These are phyloP conservation scores for Tricholauxania praeusta DNA, from an alignment of 2,888 invertebrate species.

Conservation along the genomic window DNA sequence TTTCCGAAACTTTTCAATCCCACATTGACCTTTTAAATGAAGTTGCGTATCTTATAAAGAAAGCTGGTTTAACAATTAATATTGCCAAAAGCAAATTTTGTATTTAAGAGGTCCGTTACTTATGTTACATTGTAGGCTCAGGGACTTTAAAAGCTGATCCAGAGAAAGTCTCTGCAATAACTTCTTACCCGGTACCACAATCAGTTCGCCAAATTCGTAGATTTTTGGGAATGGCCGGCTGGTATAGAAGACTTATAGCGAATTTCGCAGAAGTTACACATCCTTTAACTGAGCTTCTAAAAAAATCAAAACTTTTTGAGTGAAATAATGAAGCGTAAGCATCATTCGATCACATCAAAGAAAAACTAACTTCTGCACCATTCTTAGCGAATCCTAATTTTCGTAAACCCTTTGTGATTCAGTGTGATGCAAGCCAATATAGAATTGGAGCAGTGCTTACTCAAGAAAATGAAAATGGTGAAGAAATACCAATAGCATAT, in stretches of 20 bases:
- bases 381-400: slow-evolving; percentile 33
- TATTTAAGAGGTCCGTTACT: slow-evolving; percentile 36
- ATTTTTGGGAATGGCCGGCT: too few species aligned
- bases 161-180: slow-evolving; percentile 30
- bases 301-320: too few species aligned
- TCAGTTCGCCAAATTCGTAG: too few species aligned
- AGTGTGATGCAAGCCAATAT: slow-evolving; percentile 13
- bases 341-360: slow-evolving; percentile 27
- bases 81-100: slow-evolving; percentile 38
- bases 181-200: too few species aligned
- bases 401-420: slow-evolving; percentile 26
- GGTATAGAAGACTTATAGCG: too few species aligned
- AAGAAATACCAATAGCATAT: slow-evolving; percentile 8
- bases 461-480: background rate
- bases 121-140: slow-evolving; percentile 32
- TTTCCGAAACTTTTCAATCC: too few species aligned
- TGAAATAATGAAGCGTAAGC: slow-evolving; percentile 18
- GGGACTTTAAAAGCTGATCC: slow-evolving; percentile 37
- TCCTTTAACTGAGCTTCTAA: too few species aligned
- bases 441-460: background rate
- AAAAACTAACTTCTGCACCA: slow-evolving; percentile 26
- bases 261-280: too few species aligned
- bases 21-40: too few species aligned
- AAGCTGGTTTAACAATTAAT: too few species aligned
- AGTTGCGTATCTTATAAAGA: too few species aligned